These are phyloP conservation scores for Lineus longissimus DNA, from an alignment of 1,140 invertebrate species.

Conservation along the genomic window DNA sequence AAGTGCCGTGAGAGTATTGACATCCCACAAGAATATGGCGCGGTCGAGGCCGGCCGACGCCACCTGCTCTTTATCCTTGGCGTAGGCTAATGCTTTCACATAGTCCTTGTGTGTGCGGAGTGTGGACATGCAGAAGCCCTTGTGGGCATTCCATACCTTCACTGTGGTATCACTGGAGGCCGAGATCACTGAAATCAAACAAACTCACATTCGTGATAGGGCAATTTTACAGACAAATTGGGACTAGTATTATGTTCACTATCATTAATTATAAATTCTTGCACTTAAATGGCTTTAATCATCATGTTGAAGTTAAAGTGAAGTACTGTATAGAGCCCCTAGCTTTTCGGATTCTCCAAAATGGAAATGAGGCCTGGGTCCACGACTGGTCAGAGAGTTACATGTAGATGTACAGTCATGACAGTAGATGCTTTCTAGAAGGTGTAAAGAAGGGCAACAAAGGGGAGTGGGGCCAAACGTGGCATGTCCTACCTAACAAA, in stretches of 20 bases:
- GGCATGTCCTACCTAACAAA: no score
- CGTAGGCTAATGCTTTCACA: constrained; percentile 96
- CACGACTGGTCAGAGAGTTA: no score
- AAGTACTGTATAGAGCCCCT: no score
- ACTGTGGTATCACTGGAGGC: constrained; percentile 99
- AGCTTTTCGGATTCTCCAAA: no score
- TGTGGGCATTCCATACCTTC: constrained; percentile 99
- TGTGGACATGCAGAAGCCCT: constrained; percentile 76
- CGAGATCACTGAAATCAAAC: constrained; percentile 78
- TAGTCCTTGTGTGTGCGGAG: constrained; percentile 98
- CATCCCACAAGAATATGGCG: constrained; percentile 98
- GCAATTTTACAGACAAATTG: not conserved
- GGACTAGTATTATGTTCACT: not conserved
- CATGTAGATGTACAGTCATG: no score
- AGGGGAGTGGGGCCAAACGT: no score
- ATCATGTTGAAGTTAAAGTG: no score
- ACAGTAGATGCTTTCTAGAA: no score
- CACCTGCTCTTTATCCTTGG: constrained; percentile 94
- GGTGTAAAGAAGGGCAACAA: no score
- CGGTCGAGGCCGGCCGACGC: constrained; percentile 96
- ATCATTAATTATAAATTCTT: no score
- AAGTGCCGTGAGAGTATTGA: constrained; percentile 93
- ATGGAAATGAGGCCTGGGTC: no score
- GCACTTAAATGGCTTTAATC: no score
- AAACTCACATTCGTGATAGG: constrained; percentile 2